Percentiles rank a stretch among this genome's conserved stretches.
phyloP scores from a whole-genome alignment of 1,140 invertebrate genomes.

The Gonatopus flavifemur region DNA sequence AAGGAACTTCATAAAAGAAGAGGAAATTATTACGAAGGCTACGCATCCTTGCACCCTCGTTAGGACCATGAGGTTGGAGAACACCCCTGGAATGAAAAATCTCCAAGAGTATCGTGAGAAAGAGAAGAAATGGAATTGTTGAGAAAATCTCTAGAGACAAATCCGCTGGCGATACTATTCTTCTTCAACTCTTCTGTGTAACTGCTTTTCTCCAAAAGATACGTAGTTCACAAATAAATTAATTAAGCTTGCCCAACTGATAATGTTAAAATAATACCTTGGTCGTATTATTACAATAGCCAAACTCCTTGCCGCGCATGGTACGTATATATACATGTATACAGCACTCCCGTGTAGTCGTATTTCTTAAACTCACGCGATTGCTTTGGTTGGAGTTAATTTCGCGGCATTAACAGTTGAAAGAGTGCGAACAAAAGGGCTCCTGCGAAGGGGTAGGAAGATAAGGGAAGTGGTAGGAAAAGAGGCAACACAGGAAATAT shows the following conservation, averaged over 20 bases:
- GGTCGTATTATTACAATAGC: too few relatives aligned
- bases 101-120: too few relatives aligned
- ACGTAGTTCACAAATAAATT: conserved; percentile 51
- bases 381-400: conserved; percentile 53
- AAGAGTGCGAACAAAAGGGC: conserved; percentile 58
- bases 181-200: too few relatives aligned
- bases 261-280: conserved; percentile 57
- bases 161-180: too few relatives aligned
- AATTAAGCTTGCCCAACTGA: conserved; percentile 49
- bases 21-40: too few relatives aligned
- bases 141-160: conserved; percentile 33
- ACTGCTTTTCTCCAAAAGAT: too few relatives aligned
- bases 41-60: too few relatives aligned
- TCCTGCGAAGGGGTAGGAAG: conserved; percentile 42
- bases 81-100: too few relatives aligned
- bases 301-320: too few relatives aligned
- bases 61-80: too few relatives aligned
- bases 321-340: conserved; percentile 5
- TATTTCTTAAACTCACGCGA: conserved; percentile 54
- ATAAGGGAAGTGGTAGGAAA: conserved; percentile 53
- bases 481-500: conserved; percentile 49
- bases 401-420: conserved; percentile 57
- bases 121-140: too few relatives aligned
- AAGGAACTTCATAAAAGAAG: too few relatives aligned
- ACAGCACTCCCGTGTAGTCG: conserved; percentile 23